Evolutionary conservation across 2,888 invertebrate genomes (phyloP).

Genomic region (Isotomurus palustris): DNA sequence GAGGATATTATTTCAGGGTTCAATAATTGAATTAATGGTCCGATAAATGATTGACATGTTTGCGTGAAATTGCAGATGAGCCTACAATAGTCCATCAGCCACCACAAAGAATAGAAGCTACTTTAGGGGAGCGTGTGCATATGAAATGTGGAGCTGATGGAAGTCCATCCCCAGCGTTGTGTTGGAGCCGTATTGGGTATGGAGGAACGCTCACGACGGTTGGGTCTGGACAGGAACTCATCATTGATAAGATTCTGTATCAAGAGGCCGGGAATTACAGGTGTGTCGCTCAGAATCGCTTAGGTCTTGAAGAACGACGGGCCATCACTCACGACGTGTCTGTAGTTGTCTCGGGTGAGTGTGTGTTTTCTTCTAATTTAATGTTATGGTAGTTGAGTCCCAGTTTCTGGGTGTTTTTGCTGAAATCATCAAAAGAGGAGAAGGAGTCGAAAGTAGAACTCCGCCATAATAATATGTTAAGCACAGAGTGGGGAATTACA

Average conservation of each 20-base stretch:
- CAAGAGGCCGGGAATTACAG: constrained; percentile 73
- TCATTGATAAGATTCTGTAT: constrained; percentile 66
- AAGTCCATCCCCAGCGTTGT: constrained; percentile 48
- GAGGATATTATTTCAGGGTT: no score
- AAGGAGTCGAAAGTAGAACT: no score
- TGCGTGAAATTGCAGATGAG: constrained; percentile 46
- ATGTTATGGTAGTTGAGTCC: no score
- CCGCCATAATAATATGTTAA: no score
- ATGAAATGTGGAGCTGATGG: constrained; percentile 70
- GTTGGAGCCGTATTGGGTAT: constrained; percentile 58
- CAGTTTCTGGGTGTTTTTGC: no score
- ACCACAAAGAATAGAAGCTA: constrained; percentile 60
- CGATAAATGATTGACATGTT: no score
- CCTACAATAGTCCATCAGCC: constrained; percentile 47
- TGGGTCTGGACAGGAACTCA: constrained; percentile 59
- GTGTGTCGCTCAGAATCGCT: constrained; percentile 61
- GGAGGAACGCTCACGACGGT: constrained; percentile 54
- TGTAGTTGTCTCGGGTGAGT: constrained; percentile 52
- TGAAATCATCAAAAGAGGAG: no score
- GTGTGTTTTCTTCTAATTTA: not conserved
- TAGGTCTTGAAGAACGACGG: constrained; percentile 49
- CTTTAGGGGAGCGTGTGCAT: constrained; percentile 79
- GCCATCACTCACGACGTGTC: constrained; percentile 52
- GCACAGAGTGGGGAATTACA: no score
- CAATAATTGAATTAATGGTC: no score